A percentile compares a stretch with the other conserved stretches of the same genome.
These are phyloP conservation scores for Peromyscus melanophrys DNA, from an alignment of 2,797 vertebrate genomes.

Conservation along the genomic window DNA sequence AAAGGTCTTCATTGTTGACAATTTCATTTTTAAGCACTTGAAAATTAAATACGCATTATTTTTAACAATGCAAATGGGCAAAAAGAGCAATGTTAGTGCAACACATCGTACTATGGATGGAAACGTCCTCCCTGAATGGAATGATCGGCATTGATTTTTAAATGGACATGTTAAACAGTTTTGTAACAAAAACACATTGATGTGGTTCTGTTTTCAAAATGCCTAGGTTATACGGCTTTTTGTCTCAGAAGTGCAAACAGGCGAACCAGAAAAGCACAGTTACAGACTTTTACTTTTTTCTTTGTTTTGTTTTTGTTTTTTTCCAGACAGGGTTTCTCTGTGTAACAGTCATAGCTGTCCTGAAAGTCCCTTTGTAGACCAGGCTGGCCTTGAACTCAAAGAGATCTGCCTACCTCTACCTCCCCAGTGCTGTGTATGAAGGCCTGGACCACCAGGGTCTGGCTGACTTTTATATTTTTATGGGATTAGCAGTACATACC, in stretches of 20 bases:
- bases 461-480: constrained; percentile 49
- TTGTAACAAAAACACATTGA: constrained; percentile 54
- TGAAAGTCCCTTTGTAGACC: neutral
- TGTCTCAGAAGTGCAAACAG: constrained; percentile 72
- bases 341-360: neutral
- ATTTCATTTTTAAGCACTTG: neutral
- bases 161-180: constrained; percentile 60
- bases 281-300: neutral
- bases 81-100: constrained; percentile 45
- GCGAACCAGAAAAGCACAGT: constrained; percentile 15
- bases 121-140: no score
- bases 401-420: neutral
- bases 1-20: neutral
- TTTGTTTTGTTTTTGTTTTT: neutral
- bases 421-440: neutral
- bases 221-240: constrained; percentile 68
- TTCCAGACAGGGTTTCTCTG: neutral
- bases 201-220: constrained; percentile 76
- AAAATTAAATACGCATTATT: neutral
- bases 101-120: neutral
- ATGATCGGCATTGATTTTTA: constrained; percentile 60
- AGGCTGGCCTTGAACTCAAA: neutral
- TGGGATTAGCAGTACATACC: constrained; percentile 47
- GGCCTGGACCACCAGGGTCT: neutral
- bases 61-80: constrained; percentile 60